These are phyloP conservation scores for Drosophila lini DNA, from an alignment of 1,140 invertebrate genomes.

Conservation along the genomic window DNA sequence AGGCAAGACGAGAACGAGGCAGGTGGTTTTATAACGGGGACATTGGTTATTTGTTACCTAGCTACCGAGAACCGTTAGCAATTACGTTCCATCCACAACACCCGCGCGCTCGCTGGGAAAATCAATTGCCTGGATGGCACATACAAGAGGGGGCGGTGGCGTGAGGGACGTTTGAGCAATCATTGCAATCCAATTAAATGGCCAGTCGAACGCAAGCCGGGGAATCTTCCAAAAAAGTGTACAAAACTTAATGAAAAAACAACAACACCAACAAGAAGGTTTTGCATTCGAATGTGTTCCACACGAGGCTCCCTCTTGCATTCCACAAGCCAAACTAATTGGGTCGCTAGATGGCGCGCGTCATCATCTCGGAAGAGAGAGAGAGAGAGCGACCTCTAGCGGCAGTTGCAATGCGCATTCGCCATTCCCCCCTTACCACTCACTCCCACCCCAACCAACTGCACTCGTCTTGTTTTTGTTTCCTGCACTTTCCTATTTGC, in stretches of 20 bases:
- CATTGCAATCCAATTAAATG: slow-evolving; percentile 71
- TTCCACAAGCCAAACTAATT: slow-evolving; percentile 47
- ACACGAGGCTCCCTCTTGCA: slow-evolving; percentile 13
- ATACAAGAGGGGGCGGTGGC: background rate
- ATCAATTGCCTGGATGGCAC: slow-evolving; percentile 55
- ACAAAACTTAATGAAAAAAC: slow-evolving; percentile 16
- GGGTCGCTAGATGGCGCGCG: slow-evolving; percentile 48
- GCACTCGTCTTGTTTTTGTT: slow-evolving; percentile 43
- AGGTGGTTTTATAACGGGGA: slow-evolving; percentile 8
- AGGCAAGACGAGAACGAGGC: background rate
- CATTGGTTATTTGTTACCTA: slow-evolving; percentile 47
- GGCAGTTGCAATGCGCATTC: slow-evolving; percentile 55
- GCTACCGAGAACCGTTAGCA: slow-evolving; percentile 36
- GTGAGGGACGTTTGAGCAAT: slow-evolving; percentile 42
- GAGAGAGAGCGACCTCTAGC: background rate
- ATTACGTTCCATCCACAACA: slow-evolving; percentile 32
- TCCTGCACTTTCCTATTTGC: slow-evolving; percentile 29
- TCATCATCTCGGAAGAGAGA: slow-evolving; percentile 20
- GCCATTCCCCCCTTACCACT: slow-evolving; percentile 1
- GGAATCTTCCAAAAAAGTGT: slow-evolving; percentile 1
- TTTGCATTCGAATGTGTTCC: slow-evolving; percentile 25
- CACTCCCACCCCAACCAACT: background rate
- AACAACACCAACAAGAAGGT: background rate
- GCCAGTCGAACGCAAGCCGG: slow-evolving; percentile 23
- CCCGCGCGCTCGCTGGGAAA: slow-evolving; percentile 46